Conservation (phyloP, 1,140 invertebrate species). For the Eueides isabella region DNA sequence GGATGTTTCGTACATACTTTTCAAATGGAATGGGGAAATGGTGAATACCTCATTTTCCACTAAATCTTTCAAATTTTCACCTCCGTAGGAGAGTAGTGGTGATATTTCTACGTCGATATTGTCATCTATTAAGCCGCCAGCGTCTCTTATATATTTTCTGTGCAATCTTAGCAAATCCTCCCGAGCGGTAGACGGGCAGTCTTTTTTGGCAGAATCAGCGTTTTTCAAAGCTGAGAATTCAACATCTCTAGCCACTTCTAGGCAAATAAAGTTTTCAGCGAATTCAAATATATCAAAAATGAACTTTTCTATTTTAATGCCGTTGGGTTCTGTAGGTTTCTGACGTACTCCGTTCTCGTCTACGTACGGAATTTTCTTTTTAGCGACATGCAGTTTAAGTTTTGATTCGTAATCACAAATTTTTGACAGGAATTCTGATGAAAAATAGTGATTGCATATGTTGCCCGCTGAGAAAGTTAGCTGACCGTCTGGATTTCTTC, state of each 20-base stretch:
- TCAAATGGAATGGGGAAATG: constrained; percentile 85
- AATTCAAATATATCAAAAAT: constrained; percentile 99
- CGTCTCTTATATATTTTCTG: constrained; percentile 90
- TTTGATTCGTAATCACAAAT: constrained; percentile 86
- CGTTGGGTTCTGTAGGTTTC: constrained; percentile 93
- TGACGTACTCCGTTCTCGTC: constrained; percentile 87
- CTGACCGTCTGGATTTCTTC: constrained; percentile 89
- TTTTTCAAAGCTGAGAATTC: constrained; percentile 99
- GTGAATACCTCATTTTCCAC: constrained; percentile 87
- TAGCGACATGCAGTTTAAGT: constrained; percentile 96
- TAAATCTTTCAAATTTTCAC: constrained; percentile 89
- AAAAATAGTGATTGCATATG: constrained; percentile 99
- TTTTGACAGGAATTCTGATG: constrained; percentile 90
- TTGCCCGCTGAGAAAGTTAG: constrained; percentile 97
- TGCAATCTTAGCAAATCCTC: constrained; percentile 92
- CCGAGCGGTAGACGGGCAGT: constrained; percentile 94
- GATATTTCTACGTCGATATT: constrained; percentile 94
- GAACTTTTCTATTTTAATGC: constrained; percentile 99
- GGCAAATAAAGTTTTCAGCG: constrained; percentile 94
- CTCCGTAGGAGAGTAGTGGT: constrained; percentile 94
- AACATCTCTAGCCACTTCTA: constrained; percentile 95
- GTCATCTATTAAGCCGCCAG: constrained; percentile 90
- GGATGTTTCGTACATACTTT: constrained; percentile 56
- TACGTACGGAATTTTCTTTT: constrained; percentile 97
- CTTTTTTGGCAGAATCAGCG: constrained; percentile 91